phyloP scores from a whole-genome alignment of 2,888 invertebrate species.

The Choristoneura rosaceana region DNA sequence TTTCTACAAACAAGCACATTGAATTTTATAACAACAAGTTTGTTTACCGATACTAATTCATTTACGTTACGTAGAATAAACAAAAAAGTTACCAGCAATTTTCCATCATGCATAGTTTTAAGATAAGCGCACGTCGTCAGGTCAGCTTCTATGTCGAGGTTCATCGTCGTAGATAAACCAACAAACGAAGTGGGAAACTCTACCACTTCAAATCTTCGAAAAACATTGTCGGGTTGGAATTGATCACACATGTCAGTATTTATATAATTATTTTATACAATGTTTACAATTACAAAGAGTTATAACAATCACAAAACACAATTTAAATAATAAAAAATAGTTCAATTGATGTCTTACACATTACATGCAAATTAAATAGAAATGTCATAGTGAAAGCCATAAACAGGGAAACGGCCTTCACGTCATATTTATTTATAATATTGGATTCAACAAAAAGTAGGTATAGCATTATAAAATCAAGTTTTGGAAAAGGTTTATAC shows the following conservation, averaged over 20 bases:
- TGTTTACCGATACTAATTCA: not conserved
- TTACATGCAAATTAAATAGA: not conserved
- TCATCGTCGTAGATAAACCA: constrained; percentile 62
- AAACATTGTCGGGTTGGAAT: constrained; percentile 69
- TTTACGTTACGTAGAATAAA: not conserved
- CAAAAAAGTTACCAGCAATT: constrained; percentile 62
- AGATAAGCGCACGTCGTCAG: constrained; percentile 67
- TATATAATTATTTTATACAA: not conserved
- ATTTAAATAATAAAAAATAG: not conserved
- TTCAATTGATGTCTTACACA: not conserved
- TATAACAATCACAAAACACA: constrained; percentile 7
- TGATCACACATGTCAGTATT: constrained; percentile 51
- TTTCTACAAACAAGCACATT: constrained; percentile 56
- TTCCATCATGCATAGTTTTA: constrained; percentile 68
- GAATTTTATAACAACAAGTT: not conserved
- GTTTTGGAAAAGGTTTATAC: too few relatives aligned
- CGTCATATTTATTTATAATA: not conserved
- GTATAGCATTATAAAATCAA: not conserved
- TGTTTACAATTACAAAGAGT: not conserved
- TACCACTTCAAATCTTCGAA: constrained; percentile 68
- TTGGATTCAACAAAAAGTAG: not conserved
- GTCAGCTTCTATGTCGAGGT: constrained; percentile 66
- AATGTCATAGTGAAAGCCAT: not conserved
- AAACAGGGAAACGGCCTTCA: not conserved
- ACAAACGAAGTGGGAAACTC: constrained; percentile 76